Evolutionary conservation across 1,140 invertebrate genomes (phyloP).

Genomic region (Trichonephila clavata): DNA sequence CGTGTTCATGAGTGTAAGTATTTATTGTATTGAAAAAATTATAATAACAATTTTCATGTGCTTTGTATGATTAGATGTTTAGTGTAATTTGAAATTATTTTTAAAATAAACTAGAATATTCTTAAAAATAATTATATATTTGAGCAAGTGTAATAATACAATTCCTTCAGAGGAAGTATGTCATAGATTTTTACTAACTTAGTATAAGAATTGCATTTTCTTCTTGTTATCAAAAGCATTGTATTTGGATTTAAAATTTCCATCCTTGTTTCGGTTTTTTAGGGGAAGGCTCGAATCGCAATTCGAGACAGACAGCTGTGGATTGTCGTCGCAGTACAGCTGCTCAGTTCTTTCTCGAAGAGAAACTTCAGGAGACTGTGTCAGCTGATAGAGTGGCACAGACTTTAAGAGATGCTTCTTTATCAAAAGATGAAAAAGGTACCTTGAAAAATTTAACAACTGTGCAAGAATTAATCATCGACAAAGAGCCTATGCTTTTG

Average conservation of each 20-base stretch:
- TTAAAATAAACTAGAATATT: too few species aligned
- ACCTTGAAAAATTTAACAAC: constrained; percentile 87
- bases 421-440: constrained; percentile 84
- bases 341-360: constrained; percentile 82
- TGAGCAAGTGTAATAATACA: too few species aligned
- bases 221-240: not conserved
- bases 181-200: too few species aligned
- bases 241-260: not conserved
- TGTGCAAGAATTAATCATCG: constrained; percentile 92
- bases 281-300: constrained; percentile 13
- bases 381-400: constrained; percentile 84
- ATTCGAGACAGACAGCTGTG: constrained; percentile 43
- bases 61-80: too few species aligned
- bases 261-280: not conserved
- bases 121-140: too few species aligned
- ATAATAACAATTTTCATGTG: too few species aligned
- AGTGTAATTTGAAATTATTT: too few species aligned
- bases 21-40: too few species aligned
- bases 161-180: too few species aligned
- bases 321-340: constrained; percentile 79
- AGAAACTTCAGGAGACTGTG: constrained; percentile 79
- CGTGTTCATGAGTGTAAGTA: too few species aligned
- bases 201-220: too few species aligned
- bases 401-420: constrained; percentile 89
- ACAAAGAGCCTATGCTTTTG: constrained; percentile 91